Percentiles rank a stretch among this genome's conserved stretches.
Evolutionary conservation across 2,797 vertebrate species (phyloP).

Genomic region (Aldrovandia affinis): DNA sequence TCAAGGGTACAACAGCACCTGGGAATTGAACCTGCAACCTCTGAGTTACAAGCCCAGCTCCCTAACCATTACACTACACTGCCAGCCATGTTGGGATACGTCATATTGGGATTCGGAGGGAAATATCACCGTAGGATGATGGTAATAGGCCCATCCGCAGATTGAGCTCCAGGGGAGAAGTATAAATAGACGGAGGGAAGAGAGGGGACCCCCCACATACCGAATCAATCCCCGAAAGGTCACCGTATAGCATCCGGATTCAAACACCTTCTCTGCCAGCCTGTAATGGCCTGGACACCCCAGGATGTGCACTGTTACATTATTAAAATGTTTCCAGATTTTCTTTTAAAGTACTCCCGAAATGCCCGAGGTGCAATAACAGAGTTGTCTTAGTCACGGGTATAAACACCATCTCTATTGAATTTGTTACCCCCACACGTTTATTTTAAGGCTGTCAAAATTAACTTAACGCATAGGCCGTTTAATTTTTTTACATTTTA

Average conservation of each 20-base stretch:
- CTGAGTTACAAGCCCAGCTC: too few species aligned
- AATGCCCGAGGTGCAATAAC: neutral
- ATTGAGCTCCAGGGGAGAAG: conserved; percentile 37
- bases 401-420: neutral
- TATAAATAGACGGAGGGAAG: conserved; percentile 59
- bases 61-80: too few species aligned
- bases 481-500: neutral
- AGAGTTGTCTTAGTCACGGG: neutral
- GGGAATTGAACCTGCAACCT: too few species aligned
- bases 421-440: too few species aligned
- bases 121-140: conserved; percentile 44
- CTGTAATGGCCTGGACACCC: conserved; percentile 56
- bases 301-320: conserved; percentile 38
- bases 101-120: conserved; percentile 36
- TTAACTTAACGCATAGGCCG: neutral
- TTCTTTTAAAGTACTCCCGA: neutral
- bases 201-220: conserved; percentile 47
- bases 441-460: neutral
- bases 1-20: too few species aligned
- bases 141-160: conserved; percentile 50
- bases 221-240: conserved; percentile 49
- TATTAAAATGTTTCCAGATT: neutral
- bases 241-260: conserved; percentile 57
- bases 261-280: conserved; percentile 61
- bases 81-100: too few species aligned